Evolutionary conservation across 2,888 invertebrate genomes (phyloP), one percentile per base, ranked within the genome.

Genomic region (Siphlonurus alternatus): DNA sequence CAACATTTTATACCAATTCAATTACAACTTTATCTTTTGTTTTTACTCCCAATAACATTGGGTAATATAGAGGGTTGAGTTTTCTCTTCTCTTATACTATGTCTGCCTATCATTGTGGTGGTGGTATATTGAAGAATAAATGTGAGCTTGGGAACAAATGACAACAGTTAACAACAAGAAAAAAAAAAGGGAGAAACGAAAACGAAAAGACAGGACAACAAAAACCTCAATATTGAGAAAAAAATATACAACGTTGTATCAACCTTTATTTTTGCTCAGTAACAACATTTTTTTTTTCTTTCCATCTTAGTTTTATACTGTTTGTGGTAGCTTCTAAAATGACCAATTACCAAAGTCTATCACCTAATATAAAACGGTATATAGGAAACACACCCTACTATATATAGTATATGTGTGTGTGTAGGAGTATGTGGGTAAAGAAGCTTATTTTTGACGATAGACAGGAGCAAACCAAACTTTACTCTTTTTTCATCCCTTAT

Each of bases 321-420:
- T 38, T 38, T 38, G 38, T 38, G 38, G 38, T 38, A 38, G 15
- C 7, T 15, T 10, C 7, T 22, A 22, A 56, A 56, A 56, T 56
- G 56, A 56, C 56, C 56, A 56, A 56, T 56, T 56, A 56, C 56
- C 56, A 56, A 56, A 56, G 7, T 56, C 56, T 56, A 56, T 56
- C 56, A 56, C 56, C 56, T n/a, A 56, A 56, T 56, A 56, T 56
- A 56, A 56, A 56, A 56, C 7, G 56, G 5, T 56, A 38, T 15
- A 10, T 38, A 10, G 38, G 38, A 10, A 38, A 38, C 38, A 38
- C 38, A 38, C 38, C 5, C 38, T 5, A 38, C 15, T 38, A 38
- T 38, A 38, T 38, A 38, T 38, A 38, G 38, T 10, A n/a, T n/a
- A n/a, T n/a, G n/a, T n/a, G n/a, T n/a, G n/a, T n/a, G n/a, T n/a